Conservation (phyloP, 2,113 vertebrate species). For the Sus scrofa region T2T-Sscrofa CM000817.6:25945001-25945500, state of each 20-base stretch:
- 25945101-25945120: not conserved
- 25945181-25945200: not conserved
- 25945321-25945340: constrained; percentile 3
- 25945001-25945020: not conserved
- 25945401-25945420: not conserved
- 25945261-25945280: constrained; percentile 70
- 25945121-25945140: not conserved
- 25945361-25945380: not conserved
- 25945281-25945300: constrained; percentile 66
- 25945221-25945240: constrained; percentile 16
- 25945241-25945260: constrained; percentile 49
- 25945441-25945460: not conserved
- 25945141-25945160: not conserved
- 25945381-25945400: not conserved
- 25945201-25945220: not conserved
- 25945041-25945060: not conserved
- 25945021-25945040: not conserved
- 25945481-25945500: not conserved
- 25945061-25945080: not conserved
- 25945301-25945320: constrained; percentile 52
- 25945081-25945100: rapidly evolving
- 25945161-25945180: not conserved
- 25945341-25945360: not conserved
- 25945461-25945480: not conserved
- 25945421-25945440: not conserved